phyloP scores from a whole-genome alignment of 2,113 vertebrate genomes.

The Amphilophus citrinellus region DNA sequence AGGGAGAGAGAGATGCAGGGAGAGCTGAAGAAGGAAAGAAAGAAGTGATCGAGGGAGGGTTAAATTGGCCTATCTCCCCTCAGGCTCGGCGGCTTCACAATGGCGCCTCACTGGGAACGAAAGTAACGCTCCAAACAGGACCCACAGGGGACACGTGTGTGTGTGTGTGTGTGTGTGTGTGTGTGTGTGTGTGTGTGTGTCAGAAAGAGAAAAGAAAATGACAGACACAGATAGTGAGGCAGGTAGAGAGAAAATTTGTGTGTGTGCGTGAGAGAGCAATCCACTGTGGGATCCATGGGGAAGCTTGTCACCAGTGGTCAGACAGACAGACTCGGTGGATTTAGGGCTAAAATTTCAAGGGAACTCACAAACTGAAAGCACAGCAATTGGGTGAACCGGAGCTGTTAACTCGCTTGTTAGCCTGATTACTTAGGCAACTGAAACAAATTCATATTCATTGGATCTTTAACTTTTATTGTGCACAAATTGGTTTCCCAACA shows the following conservation, averaged over 20 bases:
- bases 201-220: constrained; percentile 55
- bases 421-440: background rate
- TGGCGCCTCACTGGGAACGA: constrained; percentile 69
- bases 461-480: background rate
- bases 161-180: constrained; percentile 11
- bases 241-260: constrained; percentile 35
- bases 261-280: constrained; percentile 27
- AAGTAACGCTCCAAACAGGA: constrained; percentile 66
- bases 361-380: constrained; percentile 1
- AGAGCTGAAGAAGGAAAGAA: constrained; percentile 1
- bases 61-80: constrained; percentile 75
- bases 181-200: constrained; percentile 5
- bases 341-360: constrained; percentile 33
- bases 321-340: constrained; percentile 22
- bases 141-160: constrained; percentile 60
- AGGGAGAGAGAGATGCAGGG: background rate
- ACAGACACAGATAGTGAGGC: constrained; percentile 47
- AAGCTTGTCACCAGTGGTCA: constrained; percentile 55
- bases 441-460: background rate
- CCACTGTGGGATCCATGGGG: constrained; percentile 34
- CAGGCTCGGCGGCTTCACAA: constrained; percentile 65
- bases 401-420: background rate
- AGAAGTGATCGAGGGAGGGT: constrained; percentile 57
- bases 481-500: background rate
- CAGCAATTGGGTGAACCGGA: background rate